These are phyloP conservation scores for Aplysia californica DNA, from an alignment of 1,140 invertebrate genomes.

Conservation along the genomic window DNA sequence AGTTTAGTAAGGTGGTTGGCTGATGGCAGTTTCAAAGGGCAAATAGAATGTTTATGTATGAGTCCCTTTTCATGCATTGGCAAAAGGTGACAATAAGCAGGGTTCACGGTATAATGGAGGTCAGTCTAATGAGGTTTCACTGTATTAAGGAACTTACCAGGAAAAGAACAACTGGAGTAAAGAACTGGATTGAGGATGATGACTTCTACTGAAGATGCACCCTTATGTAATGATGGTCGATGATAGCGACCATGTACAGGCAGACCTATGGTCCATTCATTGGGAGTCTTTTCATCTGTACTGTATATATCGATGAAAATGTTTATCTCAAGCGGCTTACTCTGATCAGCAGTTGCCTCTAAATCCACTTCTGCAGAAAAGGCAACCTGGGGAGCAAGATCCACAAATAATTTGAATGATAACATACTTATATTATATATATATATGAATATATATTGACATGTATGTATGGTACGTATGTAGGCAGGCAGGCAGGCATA, in stretches of 20 bases:
- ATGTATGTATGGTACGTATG: too few relatives aligned
- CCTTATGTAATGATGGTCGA: neutral
- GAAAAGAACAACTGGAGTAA: neutral
- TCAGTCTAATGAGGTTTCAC: neutral
- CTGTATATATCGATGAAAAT: neutral
- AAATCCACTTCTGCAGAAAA: neutral
- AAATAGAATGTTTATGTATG: neutral
- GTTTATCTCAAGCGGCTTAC: neutral
- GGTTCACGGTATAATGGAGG: neutral
- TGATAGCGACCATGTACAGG: neutral
- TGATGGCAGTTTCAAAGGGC: too few relatives aligned
- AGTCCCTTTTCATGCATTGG: neutral
- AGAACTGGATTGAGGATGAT: neutral
- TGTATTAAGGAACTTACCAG: neutral
- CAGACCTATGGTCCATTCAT: neutral
- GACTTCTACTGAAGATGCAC: neutral
- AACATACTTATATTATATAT: neutral
- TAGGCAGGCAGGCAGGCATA: too few relatives aligned
- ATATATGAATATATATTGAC: neutral
- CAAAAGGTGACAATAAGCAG: neutral
- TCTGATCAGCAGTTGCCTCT: neutral
- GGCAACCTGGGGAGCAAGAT: neutral
- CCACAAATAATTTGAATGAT: neutral
- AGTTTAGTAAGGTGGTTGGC: too few relatives aligned
- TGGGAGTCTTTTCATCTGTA: neutral